These are phyloP conservation scores for Drosophila pseudotalamancana DNA, from an alignment of 2,888 invertebrate species.

Conservation along the genomic window DNA sequence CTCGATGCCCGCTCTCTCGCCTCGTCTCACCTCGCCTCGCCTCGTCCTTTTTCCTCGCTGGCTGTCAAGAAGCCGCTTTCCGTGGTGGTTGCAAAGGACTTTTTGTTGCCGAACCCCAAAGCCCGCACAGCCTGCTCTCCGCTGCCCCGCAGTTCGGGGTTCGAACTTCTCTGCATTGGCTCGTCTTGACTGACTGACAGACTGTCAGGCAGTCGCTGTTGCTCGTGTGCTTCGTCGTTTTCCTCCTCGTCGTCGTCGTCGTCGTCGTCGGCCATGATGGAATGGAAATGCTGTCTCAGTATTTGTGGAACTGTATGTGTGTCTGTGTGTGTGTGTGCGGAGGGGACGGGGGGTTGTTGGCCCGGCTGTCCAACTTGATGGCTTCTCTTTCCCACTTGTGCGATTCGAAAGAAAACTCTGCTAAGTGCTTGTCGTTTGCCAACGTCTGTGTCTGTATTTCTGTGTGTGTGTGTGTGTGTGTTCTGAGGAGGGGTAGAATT, in stretches of 20 bases:
- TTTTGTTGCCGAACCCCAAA: slow-evolving; percentile 13
- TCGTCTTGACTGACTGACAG: slow-evolving; percentile 65
- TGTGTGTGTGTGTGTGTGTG: slow-evolving; percentile 11
- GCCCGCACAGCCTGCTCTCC: slow-evolving; percentile 33
- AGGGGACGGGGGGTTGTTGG: slow-evolving; percentile 42
- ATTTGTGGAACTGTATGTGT: slow-evolving; percentile 23
- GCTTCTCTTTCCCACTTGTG: slow-evolving; percentile 39
- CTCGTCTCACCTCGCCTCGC: too few relatives aligned
- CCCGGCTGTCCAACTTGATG: slow-evolving; percentile 40
- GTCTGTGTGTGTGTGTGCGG: slow-evolving; percentile 18
- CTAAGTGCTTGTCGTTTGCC: slow-evolving; percentile 43
- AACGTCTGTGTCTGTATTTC: slow-evolving; percentile 5
- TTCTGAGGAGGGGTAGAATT: slow-evolving; percentile 53
- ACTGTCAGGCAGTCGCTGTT: slow-evolving; percentile 44
- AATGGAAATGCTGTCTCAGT: slow-evolving; percentile 54
- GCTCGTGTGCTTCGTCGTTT: slow-evolving; percentile 24
- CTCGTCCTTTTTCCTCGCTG: slow-evolving; percentile 24
- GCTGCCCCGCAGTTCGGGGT: slow-evolving; percentile 32
- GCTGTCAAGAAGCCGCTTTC: slow-evolving; percentile 38
- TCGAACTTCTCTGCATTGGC: slow-evolving; percentile 17
- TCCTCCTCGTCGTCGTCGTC: slow-evolving; percentile 35
- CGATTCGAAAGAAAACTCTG: slow-evolving; percentile 50
- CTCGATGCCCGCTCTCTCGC: background rate
- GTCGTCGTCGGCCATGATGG: slow-evolving; percentile 73
- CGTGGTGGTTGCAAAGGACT: slow-evolving; percentile 57